phyloP scores from a whole-genome alignment of 1,140 invertebrate species.

The Eupristina koningsbergeri region DNA sequence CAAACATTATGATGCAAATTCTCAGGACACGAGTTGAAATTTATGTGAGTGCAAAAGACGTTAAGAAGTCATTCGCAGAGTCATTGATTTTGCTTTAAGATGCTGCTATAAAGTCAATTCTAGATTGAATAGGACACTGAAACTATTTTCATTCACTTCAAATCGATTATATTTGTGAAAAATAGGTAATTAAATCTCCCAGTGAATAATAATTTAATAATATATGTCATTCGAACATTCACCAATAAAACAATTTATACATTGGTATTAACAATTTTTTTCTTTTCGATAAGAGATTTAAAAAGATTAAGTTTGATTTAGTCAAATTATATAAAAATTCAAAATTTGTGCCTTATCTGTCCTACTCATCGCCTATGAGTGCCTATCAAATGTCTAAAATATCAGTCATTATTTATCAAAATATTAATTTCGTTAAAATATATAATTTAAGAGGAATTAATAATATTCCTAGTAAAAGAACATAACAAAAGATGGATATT shows the following conservation, averaged over 20 bases:
- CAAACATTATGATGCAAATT: background rate
- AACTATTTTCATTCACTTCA: background rate
- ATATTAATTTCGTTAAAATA: background rate
- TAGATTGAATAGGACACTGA: background rate
- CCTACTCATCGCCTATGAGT: no score
- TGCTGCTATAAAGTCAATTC: background rate
- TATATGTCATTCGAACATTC: background rate
- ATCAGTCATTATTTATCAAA: no score
- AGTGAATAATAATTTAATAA: background rate
- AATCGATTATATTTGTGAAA: background rate
- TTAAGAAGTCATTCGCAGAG: background rate
- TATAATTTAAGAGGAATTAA: background rate
- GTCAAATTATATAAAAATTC: no score
- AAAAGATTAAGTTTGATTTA: no score
- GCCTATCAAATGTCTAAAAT: no score
- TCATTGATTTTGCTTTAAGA: slow-evolving; percentile 6
- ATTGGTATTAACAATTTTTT: no score
- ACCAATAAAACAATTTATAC: background rate
- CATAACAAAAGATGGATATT: background rate
- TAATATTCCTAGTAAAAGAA: background rate
- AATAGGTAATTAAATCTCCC: background rate
- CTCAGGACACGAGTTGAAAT: background rate
- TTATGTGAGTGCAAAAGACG: slow-evolving; percentile 5
- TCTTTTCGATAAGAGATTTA: no score
- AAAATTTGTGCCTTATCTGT: no score